Evolutionary conservation across 2,113 vertebrate species (phyloP).

Genomic region (Elanoides forficatus): DNA sequence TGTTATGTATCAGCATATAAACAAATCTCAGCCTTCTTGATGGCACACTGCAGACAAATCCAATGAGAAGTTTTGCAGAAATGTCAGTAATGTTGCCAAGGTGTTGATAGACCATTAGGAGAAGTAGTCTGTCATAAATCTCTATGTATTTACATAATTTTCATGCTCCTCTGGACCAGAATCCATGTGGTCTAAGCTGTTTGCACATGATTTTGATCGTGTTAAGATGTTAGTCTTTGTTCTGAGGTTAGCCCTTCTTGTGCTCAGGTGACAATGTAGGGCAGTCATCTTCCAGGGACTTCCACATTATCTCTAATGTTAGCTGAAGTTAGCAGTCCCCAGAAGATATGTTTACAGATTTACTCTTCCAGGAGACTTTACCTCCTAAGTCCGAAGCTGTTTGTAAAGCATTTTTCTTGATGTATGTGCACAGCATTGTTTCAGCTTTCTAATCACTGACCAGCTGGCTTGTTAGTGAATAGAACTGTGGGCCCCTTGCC

Average conservation of each 20-base stretch:
- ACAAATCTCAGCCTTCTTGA: not conserved
- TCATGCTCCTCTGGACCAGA: not conserved
- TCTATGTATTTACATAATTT: conserved; percentile 26
- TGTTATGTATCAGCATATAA: not conserved
- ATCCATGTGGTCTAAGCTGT: not conserved
- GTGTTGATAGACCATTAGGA: not conserved
- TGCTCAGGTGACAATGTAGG: not conserved
- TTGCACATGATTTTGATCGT: not conserved
- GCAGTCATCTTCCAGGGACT: not conserved
- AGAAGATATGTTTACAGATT: conserved; percentile 39
- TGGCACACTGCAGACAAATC: not conserved
- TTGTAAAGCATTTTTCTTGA: conserved; percentile 79
- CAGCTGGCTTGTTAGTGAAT: conserved; percentile 95
- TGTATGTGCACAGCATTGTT: conserved; percentile 83
- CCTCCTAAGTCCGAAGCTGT: conserved; percentile 57
- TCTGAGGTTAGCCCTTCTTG: not conserved
- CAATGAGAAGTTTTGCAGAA: not conserved
- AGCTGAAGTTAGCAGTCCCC: not conserved
- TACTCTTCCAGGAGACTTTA: conserved; percentile 41
- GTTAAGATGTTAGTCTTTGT: not conserved
- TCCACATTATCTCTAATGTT: not conserved
- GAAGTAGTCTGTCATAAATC: not conserved
- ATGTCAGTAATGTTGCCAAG: not conserved
- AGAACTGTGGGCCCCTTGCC: conserved; percentile 87
- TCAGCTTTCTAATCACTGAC: conserved; percentile 91